Evolutionary conservation across 2,888 invertebrate genomes (phyloP).

Genomic region (Linnaemya vulpina): DNA sequence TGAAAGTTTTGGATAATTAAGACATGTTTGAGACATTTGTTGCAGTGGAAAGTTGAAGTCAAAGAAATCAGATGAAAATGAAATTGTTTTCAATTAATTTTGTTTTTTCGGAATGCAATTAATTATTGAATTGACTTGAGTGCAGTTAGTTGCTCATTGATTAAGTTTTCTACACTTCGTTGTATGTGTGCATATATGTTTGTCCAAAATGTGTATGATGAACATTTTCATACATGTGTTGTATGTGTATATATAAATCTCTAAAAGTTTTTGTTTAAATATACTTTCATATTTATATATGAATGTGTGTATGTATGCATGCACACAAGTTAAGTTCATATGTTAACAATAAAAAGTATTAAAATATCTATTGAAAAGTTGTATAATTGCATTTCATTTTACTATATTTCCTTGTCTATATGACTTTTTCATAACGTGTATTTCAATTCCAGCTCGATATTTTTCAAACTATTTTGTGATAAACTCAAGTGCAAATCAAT

Average conservation of each 20-base stretch:
- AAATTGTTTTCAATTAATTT: constrained; percentile 12
- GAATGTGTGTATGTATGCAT: too few relatives aligned
- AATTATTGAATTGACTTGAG: constrained; percentile 31
- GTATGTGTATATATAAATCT: background rate
- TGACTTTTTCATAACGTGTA: constrained; percentile 10
- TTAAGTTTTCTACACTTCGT: background rate
- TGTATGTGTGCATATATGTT: background rate
- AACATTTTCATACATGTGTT: constrained; percentile 10
- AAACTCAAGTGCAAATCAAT: constrained; percentile 60
- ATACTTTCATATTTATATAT: too few relatives aligned
- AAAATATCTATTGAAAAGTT: constrained; percentile 27
- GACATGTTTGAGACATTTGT: background rate
- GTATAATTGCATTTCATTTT: constrained; percentile 32
- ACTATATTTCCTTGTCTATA: background rate
- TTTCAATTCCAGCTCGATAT: constrained; percentile 7
- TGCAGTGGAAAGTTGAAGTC: constrained; percentile 61
- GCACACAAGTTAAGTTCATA: background rate
- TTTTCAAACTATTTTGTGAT: constrained; percentile 42
- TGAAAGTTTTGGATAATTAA: constrained; percentile 51
- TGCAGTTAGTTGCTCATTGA: background rate
- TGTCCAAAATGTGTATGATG: background rate
- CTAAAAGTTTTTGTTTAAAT: background rate
- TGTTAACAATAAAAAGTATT: background rate
- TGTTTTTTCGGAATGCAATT: constrained; percentile 44
- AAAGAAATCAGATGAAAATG: constrained; percentile 48